A percentile compares a stretch with the other conserved stretches of the same genome.
Evolutionary conservation across 30 jellyfish, hydroid and myxozoan genomes (phyloP).

Genomic region (Morbakka virulenta): DNA sequence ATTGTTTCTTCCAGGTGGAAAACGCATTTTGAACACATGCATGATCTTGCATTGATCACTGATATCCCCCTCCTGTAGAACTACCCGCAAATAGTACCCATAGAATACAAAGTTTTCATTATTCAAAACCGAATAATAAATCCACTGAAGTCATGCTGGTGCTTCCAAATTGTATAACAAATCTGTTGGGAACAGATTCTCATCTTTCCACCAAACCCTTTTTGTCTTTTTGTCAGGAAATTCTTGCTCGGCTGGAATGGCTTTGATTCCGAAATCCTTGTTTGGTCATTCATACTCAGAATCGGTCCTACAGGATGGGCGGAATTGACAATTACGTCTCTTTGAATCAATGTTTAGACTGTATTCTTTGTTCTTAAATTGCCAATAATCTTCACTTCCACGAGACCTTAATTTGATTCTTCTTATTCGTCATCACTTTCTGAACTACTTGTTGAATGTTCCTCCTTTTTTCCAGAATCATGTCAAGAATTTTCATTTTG

Average conservation of each 20-base stretch:
- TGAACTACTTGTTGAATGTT: background rate
- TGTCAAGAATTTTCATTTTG: background rate
- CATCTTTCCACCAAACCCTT: background rate
- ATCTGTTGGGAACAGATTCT: conserved; percentile 17
- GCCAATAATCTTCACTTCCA: too few species aligned
- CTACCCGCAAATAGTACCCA: conserved; percentile 25
- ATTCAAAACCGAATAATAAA: background rate
- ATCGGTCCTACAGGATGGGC: too few species aligned
- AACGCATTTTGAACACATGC: conserved; percentile 12
- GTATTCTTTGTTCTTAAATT: too few species aligned
- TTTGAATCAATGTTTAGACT: too few species aligned
- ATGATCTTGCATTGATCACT: conserved; percentile 4
- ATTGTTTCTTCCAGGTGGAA: conserved; percentile 26
- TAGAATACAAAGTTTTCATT: conserved; percentile 21
- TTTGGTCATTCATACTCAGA: too few species aligned
- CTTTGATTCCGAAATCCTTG: too few species aligned
- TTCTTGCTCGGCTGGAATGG: too few species aligned
- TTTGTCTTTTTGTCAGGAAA: background rate
- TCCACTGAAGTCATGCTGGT: conserved; percentile 8
- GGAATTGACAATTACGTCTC: too few species aligned
- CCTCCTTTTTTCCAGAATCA: background rate
- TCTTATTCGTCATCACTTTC: background rate
- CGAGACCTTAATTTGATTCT: background rate
- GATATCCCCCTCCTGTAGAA: conserved; percentile 12
- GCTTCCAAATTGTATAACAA: background rate